These are phyloP conservation scores for Perithous albicinctus DNA, from an alignment of 2,888 invertebrate species.

Conservation along the genomic window DNA sequence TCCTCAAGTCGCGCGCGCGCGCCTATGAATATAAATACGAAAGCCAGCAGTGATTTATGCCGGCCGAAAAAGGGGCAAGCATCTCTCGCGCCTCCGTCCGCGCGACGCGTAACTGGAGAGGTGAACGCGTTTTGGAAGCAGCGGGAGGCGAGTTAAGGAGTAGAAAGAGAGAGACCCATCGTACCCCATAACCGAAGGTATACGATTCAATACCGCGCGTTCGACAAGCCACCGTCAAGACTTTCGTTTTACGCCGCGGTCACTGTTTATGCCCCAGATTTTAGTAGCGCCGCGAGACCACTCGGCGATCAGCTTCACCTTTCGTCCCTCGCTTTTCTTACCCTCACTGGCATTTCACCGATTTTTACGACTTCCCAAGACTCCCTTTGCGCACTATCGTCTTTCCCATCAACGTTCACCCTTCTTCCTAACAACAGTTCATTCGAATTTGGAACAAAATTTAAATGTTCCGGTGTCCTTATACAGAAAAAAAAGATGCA, in stretches of 20 bases:
- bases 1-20: constrained; percentile 75
- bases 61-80: constrained; percentile 61
- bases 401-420: constrained; percentile 12
- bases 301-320: constrained; percentile 66
- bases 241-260: constrained; percentile 81
- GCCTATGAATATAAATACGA: constrained; percentile 82
- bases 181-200: constrained; percentile 64
- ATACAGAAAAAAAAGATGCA: no score
- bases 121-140: constrained; percentile 58
- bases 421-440: no score
- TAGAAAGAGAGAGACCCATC: constrained; percentile 17
- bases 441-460: no score
- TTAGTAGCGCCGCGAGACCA: constrained; percentile 78
- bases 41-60: constrained; percentile 81
- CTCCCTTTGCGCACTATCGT: constrained; percentile 54
- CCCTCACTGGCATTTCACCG: constrained; percentile 67
- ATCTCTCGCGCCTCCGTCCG: constrained; percentile 30
- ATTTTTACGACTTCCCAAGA: constrained; percentile 76
- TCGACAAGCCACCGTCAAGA: constrained; percentile 46
- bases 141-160: constrained; percentile 51
- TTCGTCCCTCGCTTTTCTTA: constrained; percentile 45
- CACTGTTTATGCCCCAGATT: constrained; percentile 81
- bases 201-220: constrained; percentile 77
- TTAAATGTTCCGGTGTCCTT: not conserved
- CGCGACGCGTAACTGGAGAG: constrained; percentile 50